Evolutionary conservation across 2,888 invertebrate species (phyloP).

Genomic region (Microchrysa polita): DNA sequence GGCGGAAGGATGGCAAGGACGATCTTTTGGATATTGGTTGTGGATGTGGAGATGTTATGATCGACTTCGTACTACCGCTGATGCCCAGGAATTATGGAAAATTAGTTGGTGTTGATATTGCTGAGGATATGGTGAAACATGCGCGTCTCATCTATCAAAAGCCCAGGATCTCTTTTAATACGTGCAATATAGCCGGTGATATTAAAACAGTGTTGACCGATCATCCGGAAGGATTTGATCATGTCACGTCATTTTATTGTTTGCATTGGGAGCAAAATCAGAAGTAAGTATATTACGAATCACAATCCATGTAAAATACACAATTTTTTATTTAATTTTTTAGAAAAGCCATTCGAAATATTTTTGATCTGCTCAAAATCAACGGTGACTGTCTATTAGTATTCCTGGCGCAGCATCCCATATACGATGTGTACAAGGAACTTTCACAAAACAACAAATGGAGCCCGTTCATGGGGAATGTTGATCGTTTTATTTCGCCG

Average conservation of each 20-base stretch:
- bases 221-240: constrained; percentile 69
- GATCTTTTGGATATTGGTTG: constrained; percentile 77
- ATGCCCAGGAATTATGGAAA: constrained; percentile 68
- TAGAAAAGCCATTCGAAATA: constrained; percentile 72
- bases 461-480: constrained; percentile 73
- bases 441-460: constrained; percentile 70
- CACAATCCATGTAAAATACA: too few relatives aligned
- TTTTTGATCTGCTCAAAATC: constrained; percentile 71
- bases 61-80: constrained; percentile 71
- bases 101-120: constrained; percentile 75
- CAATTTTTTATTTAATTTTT: background rate
- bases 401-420: constrained; percentile 75
- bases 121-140: constrained; percentile 75
- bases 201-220: constrained; percentile 63
- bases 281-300: constrained; percentile 66
- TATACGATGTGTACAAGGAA: constrained; percentile 74
- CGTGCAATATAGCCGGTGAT: constrained; percentile 68
- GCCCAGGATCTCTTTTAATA: constrained; percentile 65
- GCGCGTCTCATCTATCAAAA: constrained; percentile 69
- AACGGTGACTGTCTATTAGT: constrained; percentile 76
- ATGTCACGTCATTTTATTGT: constrained; percentile 80
- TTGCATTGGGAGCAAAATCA: constrained; percentile 82
- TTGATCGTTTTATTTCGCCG: constrained; percentile 73
- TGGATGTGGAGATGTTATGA: constrained; percentile 77
- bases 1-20: constrained; percentile 67